Evolutionary conservation across 2,888 invertebrate genomes (phyloP), one percentile per base, ranked within the genome.

Genomic region (Drosophila colorata): DNA sequence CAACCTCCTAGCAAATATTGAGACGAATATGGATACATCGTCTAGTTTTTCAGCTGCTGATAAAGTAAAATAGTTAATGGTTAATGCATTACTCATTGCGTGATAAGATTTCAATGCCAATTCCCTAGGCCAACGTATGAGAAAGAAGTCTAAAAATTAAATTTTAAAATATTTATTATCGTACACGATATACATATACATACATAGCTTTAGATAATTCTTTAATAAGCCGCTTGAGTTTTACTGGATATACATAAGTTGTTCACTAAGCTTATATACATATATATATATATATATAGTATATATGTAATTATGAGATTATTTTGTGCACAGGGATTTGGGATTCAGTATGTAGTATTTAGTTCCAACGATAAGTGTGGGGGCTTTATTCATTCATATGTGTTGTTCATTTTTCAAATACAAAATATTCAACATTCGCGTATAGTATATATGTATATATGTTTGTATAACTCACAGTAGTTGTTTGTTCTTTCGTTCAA

Each of bases 351-450:
- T 23, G 41, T 56, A 47, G 31, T 48, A 47, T 13, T 28, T 51
- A 25, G 16, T 33, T 43, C 43, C 56, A 81, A 82, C 85, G 75
- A 68, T 75, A 75, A 63, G 56, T 72, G 59, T 56, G 63, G 64
- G 49, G 49, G 33, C 49, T 23, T 52, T 48, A 41, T 43, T 73
- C 48, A 81, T 82, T 81, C 86, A 81, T 82, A 86, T 86, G 87
- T 87, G 60, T 87, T 59, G 58, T 78, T 76, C 59, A 52, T 35
- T 65, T 53, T 51, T 65, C 35, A 72, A 78, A 79, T 81, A 78
- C 58, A 74, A 85, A 82, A 88, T 82, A 82, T 76, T 87, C 69
- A 82, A 82, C 81, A 84, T 74, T 73, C 65, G 84, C 87, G 76
- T 70, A 70, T 76, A 75, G 16, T 37, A 7, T 37, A 23, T 49